phyloP scores from a whole-genome alignment of 2,888 invertebrate genomes.

The Parthenolecanium corni region DNA sequence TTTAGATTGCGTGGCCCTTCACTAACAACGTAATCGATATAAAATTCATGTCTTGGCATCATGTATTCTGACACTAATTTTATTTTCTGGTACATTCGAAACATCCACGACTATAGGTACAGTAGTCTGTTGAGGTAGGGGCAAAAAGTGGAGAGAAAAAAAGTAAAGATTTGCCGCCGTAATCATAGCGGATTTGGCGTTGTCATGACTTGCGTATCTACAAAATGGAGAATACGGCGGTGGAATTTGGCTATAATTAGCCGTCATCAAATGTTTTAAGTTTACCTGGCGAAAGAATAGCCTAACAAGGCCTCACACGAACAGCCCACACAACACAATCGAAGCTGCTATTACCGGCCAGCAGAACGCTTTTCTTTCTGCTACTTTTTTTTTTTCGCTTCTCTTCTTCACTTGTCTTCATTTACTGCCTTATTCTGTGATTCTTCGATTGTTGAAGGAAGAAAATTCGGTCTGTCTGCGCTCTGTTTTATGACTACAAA shows the following conservation, averaged over 20 bases:
- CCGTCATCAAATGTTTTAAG: constrained; percentile 22
- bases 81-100: too few species aligned
- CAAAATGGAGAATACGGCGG: background rate
- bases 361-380: background rate
- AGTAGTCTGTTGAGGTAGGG: too few species aligned
- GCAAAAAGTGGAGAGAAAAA: too few species aligned
- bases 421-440: too few species aligned
- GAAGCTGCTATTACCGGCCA: background rate
- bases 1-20: too few species aligned
- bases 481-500: too few species aligned
- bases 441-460: too few species aligned
- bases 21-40: too few species aligned
- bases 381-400: background rate
- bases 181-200: background rate
- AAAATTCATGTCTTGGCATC: too few species aligned
- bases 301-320: constrained; percentile 26
- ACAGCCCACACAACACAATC: constrained; percentile 24
- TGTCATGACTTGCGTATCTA: constrained; percentile 20
- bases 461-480: too few species aligned
- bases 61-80: too few species aligned
- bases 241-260: constrained; percentile 9
- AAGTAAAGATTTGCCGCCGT: background rate
- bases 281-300: constrained; percentile 23
- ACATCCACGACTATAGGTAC: too few species aligned
- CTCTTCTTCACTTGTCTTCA: background rate